A percentile compares a stretch with the other conserved stretches of the same genome.
phyloP scores from a whole-genome alignment of 2,888 invertebrate genomes.

The Dione vanillae region DNA sequence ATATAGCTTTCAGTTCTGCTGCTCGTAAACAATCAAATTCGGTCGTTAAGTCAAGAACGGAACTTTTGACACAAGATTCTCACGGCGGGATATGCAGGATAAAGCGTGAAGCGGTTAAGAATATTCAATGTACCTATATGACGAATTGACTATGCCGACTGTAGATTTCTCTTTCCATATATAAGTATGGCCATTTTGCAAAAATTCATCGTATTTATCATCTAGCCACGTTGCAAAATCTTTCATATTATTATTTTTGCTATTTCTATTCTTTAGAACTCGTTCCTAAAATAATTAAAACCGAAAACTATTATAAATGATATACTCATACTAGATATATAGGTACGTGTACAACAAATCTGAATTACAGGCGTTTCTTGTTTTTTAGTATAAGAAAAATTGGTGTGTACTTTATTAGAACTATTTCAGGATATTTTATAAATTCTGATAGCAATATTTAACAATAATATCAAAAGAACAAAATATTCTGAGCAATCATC shows the following conservation, averaged over 20 bases:
- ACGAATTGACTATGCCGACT: slow-evolving; percentile 31
- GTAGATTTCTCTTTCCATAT: slow-evolving; percentile 48
- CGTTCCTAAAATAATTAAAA: slow-evolving; percentile 40
- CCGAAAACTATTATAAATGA: not conserved
- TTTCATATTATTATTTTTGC: slow-evolving; percentile 48
- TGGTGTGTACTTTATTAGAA: too few relatives aligned
- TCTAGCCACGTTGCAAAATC: slow-evolving; percentile 74
- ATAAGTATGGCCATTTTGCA: slow-evolving; percentile 51
- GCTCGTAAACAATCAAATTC: too few relatives aligned
- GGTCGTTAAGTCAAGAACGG: too few relatives aligned
- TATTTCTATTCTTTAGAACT: slow-evolving; percentile 30
- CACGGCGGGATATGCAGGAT: not conserved
- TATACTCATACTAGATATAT: not conserved
- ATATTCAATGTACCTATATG: slow-evolving; percentile 41
- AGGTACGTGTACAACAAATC: not conserved
- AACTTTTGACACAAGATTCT: too few relatives aligned
- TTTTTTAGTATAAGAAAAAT: too few relatives aligned
- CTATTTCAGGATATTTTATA: too few relatives aligned
- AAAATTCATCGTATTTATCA: slow-evolving; percentile 66
- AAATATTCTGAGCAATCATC: not conserved
- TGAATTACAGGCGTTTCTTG: not conserved
- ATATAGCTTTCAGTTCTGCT: too few relatives aligned
- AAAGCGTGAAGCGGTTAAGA: not conserved
- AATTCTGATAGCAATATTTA: too few relatives aligned
- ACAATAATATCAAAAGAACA: not conserved